Base-by-base conservation (phyloP, 2,797 vertebrate species). In the Anableps anableps region DNA sequence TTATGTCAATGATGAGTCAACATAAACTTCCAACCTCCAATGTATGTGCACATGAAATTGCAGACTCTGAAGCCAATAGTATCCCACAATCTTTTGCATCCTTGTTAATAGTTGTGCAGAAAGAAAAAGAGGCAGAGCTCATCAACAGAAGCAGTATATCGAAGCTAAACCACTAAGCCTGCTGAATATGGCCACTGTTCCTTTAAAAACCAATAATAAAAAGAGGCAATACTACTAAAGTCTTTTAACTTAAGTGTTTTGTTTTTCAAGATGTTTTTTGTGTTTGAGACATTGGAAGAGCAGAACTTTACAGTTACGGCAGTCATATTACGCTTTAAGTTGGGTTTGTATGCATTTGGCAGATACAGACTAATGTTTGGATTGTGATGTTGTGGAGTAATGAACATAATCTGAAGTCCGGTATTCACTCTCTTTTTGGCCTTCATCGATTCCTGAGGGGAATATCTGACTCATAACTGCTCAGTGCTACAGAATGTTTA, bases 401-500 rank as follows among this genome's bases (percentile, higher is more conserved):
- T 76, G 45, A 31, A 53, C n/a, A 7, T 45, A 51, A 58, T 72
- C 34, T 50, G 47, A 55, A 34, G 14, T 77, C 47, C 64, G 45
- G 31, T 48, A 70, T 78, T 76, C 72, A 45, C 29, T 72, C 23
- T 72, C 34, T 21, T 21, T 77, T 79, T 83, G 72, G 66, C 55
- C 51, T 80, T 62, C 41, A 45, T 71, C 68, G 36, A 36, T 75
- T 75, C 23, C 75, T 51, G 26, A 73, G 53, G 76, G 73, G 75
- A 81, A 64, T 64, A 75, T 80, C 51, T 72, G 58, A 31, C 43
- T 84, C 51, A 21, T 55, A 51, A 72, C 76, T 77, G 58, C 41
- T 68, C 79, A 41, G 31, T 62, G 62, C 45, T 79, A 38, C 51
- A 64, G 41, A 79, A 60, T 72, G 41, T 82, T 84, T 50, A 77